Base-by-base conservation (phyloP, 2,888 invertebrate species). In the Agrochola macilenta region DNA sequence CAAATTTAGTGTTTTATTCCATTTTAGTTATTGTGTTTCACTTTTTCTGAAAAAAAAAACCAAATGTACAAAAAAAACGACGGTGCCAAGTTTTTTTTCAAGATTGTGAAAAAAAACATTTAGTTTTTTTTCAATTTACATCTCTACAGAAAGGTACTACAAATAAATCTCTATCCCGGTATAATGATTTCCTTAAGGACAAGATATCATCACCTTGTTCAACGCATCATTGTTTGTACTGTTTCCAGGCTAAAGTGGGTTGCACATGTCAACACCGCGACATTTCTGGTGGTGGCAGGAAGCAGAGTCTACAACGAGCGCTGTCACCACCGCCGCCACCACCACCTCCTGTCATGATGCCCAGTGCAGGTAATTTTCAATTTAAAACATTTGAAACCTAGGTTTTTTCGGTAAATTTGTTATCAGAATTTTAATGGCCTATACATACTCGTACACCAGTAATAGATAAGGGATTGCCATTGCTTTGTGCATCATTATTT, bases 211-310 rank as follows among this genome's bases (percentile, higher is more conserved):
- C 3, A 7, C 2, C 20, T 12, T 20, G 20, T 61, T 63, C 5
- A 23, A 12, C 20, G 23, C 7, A 60, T 61, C 5, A 23, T 35
- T 68, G 11, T 14, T 39, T 12, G 5, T 23, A 2, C n/a, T 1
- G 12, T 58, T 88, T 93, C 63, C 90, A 97, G 95, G 95, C 96
- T 0, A 97, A 97, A 87, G 96, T 97, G 89, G 96, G 97, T 12
- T 97, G 97, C 90, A 96, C 97, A 69, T 98, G 98, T 90, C 97
- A 97, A 79, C 97, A 97, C 87, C 95, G 97, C 30, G 97, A 97
- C 73, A 93, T 95, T n/a, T 96, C 97, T 23, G 97, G 97, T 85
- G 97, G 97, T 11, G 97, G 97, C 78, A 95, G 98, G 81, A 98
- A 98, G 91, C 97, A 97, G 89, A 97, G 98, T 73, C 91, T 95